phyloP scores from a whole-genome alignment of 1,140 invertebrate species.

The Neodiprion virginianus region DNA sequence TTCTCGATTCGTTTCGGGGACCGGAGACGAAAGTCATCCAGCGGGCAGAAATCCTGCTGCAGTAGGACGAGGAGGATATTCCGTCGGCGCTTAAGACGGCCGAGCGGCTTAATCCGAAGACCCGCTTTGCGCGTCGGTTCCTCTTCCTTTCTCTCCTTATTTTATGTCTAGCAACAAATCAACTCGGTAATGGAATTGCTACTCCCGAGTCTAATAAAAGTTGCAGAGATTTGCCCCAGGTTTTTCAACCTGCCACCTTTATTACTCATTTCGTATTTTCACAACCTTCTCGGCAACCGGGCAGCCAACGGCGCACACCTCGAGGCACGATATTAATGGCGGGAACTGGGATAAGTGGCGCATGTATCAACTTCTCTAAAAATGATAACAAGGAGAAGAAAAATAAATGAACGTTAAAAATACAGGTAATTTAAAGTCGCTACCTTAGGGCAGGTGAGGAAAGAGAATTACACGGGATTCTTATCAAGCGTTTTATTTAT shows the following conservation, averaged over 20 bases:
- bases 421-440: background rate
- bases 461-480: background rate
- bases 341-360: slow-evolving; percentile 8
- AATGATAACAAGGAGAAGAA: background rate
- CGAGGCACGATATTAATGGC: background rate
- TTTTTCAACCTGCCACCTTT: slow-evolving; percentile 12
- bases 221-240: slow-evolving; percentile 12
- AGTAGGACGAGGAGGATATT: no score
- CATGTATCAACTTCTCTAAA: background rate
- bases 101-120: no score
- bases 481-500: background rate
- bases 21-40: no score
- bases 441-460: background rate
- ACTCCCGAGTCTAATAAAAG: slow-evolving; percentile 13
- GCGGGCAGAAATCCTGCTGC: no score
- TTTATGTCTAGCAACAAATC: slow-evolving; percentile 17
- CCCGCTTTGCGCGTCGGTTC: background rate
- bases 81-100: no score
- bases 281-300: background rate
- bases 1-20: no score
- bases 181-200: slow-evolving; percentile 15
- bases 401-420: background rate
- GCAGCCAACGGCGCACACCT: background rate
- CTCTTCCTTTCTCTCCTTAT: background rate
- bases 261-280: slow-evolving; percentile 16